These are phyloP conservation scores for Champsocephalus gunnari DNA, from an alignment of 2,797 vertebrate species.

Conservation along the genomic window DNA sequence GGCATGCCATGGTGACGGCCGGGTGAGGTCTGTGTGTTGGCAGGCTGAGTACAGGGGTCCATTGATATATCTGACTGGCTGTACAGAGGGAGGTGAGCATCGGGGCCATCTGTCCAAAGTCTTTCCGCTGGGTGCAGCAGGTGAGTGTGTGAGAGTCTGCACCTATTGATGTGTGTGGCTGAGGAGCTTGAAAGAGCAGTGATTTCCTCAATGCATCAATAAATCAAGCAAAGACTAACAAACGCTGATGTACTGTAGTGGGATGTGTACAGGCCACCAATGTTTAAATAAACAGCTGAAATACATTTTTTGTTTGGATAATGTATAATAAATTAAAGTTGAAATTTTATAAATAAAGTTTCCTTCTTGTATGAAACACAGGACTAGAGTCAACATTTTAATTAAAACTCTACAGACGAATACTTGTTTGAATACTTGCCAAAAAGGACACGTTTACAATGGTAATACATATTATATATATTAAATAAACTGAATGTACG, in stretches of 20 bases:
- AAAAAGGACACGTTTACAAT: background rate
- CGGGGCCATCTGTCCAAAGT: constrained; percentile 67
- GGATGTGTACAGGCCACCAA: background rate
- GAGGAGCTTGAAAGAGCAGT: constrained; percentile 30
- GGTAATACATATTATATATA: background rate
- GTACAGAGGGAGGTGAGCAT: constrained; percentile 59
- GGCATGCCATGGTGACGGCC: background rate
- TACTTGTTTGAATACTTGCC: background rate
- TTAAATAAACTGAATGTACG: background rate
- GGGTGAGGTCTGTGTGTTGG: constrained; percentile 56
- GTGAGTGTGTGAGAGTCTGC: constrained; percentile 62
- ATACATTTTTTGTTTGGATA: background rate
- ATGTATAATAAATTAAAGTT: background rate
- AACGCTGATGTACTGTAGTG: background rate
- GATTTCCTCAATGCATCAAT: background rate
- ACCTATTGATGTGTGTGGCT: constrained; percentile 70
- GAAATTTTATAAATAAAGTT: background rate
- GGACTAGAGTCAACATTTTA: background rate
- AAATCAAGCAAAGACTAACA: background rate
- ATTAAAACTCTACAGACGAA: background rate
- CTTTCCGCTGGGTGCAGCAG: constrained; percentile 67
- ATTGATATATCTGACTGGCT: constrained; percentile 76
- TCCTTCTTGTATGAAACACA: background rate
- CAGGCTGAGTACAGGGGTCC: constrained; percentile 62
- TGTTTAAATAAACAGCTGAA: background rate